Base-by-base conservation (phyloP, 1,140 invertebrate genomes). In the Liolophura sinensis region DNA sequence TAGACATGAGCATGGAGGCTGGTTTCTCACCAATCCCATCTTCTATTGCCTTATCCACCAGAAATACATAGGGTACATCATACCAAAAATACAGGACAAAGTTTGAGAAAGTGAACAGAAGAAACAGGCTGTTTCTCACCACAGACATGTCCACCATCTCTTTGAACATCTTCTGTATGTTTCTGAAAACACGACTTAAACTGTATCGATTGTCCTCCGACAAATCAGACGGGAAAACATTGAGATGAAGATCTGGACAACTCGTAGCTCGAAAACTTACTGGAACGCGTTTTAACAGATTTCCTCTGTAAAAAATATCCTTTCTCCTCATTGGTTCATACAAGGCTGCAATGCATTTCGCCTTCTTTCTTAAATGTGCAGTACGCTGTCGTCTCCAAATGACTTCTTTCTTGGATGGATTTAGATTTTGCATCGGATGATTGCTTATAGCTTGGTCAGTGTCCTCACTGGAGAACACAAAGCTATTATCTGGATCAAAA, bases 1-100 rank as follows among this genome's bases (percentile, higher is more conserved):
- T 91, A 1, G 96, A 97, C 14, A 99, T 80, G 49, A 99, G 86
- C 79, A 93, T 93, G 1, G 95, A 92, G 0, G 96, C 95, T 68
- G 90, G 86, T 5, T 88, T 93, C 67, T 90, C 59, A 0, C 52
- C 40, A 31, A 80, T 73, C 46, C 77, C 79, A 18, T 73, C 62
- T 27, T 75, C 73, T 48, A 66, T 65, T 18, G 78, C 76, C 60
- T 72, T 70, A 64, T 82, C 79, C 20, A 73, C 65, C 12, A 79
- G 67, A 69, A 78, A 82, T n/a, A 81, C 73, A 61, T 81, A 82
- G 6, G 81, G 81, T 24, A 80, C 73, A 67, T 80, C 79, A 72
- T 72, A 75, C 77, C 79, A 79, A 63, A 78, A 79, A 40, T 78
- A 82, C 16, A 78, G 64, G 11, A 78, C 62, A 62, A 82, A 80